Percentiles rank a stretch among this genome's conserved stretches.
Evolutionary conservation across 2,797 vertebrate species (phyloP).

Genomic region (Oreortyx pictus): DNA sequence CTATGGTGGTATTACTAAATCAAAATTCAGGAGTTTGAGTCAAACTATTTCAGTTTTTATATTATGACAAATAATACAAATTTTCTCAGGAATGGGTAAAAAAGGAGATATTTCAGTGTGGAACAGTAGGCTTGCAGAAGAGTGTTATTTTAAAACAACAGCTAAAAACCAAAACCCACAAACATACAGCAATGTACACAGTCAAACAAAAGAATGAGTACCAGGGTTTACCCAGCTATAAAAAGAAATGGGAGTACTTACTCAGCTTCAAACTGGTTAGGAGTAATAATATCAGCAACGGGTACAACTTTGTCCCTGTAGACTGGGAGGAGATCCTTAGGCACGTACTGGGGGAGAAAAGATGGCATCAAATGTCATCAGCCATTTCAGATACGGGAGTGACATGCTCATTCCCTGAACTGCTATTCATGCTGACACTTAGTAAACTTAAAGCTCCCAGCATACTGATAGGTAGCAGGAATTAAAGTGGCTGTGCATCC

Average conservation of each 20-base stretch:
- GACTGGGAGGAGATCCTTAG: constrained; percentile 93
- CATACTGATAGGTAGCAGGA: not conserved
- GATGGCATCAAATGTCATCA: not conserved
- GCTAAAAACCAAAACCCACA: not conserved
- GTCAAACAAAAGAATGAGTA: not conserved
- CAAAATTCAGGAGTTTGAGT: not conserved
- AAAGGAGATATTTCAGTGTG: not conserved
- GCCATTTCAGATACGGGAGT: not conserved
- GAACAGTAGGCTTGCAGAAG: not conserved
- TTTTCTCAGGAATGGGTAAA: not conserved
- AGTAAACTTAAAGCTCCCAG: not conserved
- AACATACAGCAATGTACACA: not conserved
- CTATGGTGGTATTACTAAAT: not conserved
- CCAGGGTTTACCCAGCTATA: not conserved
- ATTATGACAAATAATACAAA: not conserved
- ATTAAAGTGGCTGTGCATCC: not conserved
- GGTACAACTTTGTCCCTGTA: constrained; percentile 96
- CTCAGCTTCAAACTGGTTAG: constrained; percentile 99
- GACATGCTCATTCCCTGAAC: not conserved
- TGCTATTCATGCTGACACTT: not conserved
- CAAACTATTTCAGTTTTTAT: not conserved
- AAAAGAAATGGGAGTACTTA: constrained; percentile 80
- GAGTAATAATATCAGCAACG: constrained; percentile 96
- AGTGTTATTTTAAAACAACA: not conserved
- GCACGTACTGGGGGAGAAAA: constrained; percentile 87